Evolutionary conservation across 2,113 vertebrate species (phyloP).

Genomic region (cattle (Bos taurus)): ARS-UCD2.0 NC_037337.1:68016001-68016500

Average conservation of each 20-base stretch:
- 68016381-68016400: background rate
- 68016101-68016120: background rate
- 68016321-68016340: background rate
- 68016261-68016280: background rate
- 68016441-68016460: background rate
- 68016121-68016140: background rate
- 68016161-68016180: background rate
- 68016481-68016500: background rate
- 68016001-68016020: background rate
- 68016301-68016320: background rate
- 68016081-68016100: background rate
- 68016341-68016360: background rate
- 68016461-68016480: background rate
- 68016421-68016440: background rate
- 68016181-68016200: background rate
- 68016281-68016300: background rate
- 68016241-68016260: background rate
- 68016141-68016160: background rate
- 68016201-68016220: background rate
- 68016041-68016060: background rate
- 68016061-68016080: background rate
- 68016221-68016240: background rate
- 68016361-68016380: background rate
- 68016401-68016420: background rate
- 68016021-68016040: background rate